phyloP scores from a whole-genome alignment of 2,113 vertebrate species.

The Gulo gulo region DNA sequence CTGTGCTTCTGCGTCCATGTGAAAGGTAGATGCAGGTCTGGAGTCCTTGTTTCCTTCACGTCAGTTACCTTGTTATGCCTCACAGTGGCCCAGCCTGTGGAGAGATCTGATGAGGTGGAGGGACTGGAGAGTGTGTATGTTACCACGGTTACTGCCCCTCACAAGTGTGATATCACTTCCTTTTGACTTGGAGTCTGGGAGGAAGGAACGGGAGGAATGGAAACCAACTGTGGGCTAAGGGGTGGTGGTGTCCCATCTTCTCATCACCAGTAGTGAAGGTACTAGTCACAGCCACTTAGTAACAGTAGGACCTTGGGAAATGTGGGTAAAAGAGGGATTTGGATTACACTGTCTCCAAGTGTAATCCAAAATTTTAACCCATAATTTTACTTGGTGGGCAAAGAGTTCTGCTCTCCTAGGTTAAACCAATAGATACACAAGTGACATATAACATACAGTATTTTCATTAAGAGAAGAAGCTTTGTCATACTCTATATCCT shows the following conservation, averaged over 20 bases:
- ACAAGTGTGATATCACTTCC: conserved; percentile 14
- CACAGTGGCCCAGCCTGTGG: background rate
- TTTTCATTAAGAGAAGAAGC: background rate
- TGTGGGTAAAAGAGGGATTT: background rate
- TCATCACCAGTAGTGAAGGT: background rate
- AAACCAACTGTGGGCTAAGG: background rate
- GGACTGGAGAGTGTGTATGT: background rate
- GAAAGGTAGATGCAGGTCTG: background rate
- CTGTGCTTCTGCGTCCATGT: background rate
- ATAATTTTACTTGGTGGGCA: background rate
- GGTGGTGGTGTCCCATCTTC: background rate
- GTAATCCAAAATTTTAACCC: background rate
- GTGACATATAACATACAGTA: background rate
- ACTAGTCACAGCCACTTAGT: background rate
- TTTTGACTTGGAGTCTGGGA: background rate
- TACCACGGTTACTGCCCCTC: background rate
- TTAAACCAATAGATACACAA: background rate
- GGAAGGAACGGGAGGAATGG: background rate
- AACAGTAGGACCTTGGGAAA: background rate
- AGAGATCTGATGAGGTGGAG: background rate
- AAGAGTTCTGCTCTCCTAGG: background rate
- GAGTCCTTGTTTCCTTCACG: background rate
- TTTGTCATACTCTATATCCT: background rate
- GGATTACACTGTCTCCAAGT: background rate
- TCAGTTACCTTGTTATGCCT: background rate